Base-by-base conservation (phyloP, 2,888 invertebrate species). In the Neoascia interrupta region DNA sequence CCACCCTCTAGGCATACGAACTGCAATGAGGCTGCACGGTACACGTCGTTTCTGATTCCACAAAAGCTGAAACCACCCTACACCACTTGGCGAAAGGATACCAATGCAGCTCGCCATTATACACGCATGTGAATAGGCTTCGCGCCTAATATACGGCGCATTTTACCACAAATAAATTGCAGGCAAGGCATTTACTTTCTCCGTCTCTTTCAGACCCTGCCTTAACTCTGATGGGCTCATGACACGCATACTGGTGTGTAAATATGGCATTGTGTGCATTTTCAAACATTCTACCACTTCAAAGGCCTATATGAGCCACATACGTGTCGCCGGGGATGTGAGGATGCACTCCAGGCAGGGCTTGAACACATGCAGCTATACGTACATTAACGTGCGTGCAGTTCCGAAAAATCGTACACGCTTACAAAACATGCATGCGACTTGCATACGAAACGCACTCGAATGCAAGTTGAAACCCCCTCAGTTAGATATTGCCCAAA, bases 101-200 rank as follows among this genome's bases (percentile, higher is more conserved):
- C 36, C 36, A 6, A 45, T 70, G 49, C 53, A 61, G 23, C 19
- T 54, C 45, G 23, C 28, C n/a, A 72, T 11, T 53, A 18, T 43
- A 8, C 18, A 6, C 41, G 45, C 31, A 34, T 39, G 63, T 37
- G 47, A 16, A 5, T 37, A 19, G 41, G 63, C 28, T 15, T 51
- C 31, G 31, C 63, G 61, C 64, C 19, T 60, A 45, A 47, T 53
- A 15, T 37, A 63, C 60, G 66, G 74, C 60, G 39, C 28, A 23
- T 53, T 73, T 64, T 49, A 39, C 60, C 54, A 68, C 69, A 69
- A 60, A 51, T 60, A 60, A 69, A 51, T 69, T 45, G 47, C 47
- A 56, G 37, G 47, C 3, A 53, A 37, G 3, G 36, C 6, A 13
- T 13, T 5, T 13, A 5, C 36, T 15, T 3, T 39, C 19, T 41